A percentile compares a stretch with the other conserved stretches of the same genome.
Evolutionary conservation across 2,888 invertebrate species (phyloP).

Genomic region (Corbicula japonica): DNA sequence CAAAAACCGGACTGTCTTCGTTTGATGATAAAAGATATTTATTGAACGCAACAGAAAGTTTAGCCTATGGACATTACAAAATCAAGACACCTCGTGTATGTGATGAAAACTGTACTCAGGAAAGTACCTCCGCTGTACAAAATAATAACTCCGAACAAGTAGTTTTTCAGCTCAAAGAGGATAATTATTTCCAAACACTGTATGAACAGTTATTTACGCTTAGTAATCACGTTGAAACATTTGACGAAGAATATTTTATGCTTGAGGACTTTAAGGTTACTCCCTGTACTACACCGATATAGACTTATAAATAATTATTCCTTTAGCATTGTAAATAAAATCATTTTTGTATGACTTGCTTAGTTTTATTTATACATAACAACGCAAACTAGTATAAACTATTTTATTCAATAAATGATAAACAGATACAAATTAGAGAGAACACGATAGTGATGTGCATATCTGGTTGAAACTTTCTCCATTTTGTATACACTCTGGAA

Average conservation of each 20-base stretch:
- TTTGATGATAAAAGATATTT: conserved; percentile 54
- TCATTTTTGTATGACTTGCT: background rate
- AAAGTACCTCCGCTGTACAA: background rate
- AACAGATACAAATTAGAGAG: background rate
- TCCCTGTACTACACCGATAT: background rate
- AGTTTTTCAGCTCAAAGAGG: background rate
- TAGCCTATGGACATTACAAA: conserved; percentile 42
- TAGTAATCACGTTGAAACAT: too few species aligned
- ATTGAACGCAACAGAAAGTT: conserved; percentile 21
- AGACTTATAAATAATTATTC: background rate
- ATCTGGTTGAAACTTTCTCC: conserved; percentile 5
- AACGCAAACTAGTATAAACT: background rate
- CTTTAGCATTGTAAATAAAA: background rate
- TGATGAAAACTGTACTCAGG: background rate
- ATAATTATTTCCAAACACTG: background rate
- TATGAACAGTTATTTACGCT: background rate
- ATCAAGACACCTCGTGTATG: background rate
- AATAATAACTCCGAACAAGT: background rate
- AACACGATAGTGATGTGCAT: background rate
- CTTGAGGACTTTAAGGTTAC: conserved; percentile 5
- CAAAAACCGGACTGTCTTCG: conserved; percentile 40
- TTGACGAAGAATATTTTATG: background rate
- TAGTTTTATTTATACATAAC: background rate
- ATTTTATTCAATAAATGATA: background rate
- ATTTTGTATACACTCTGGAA: conserved; percentile 14